Percentiles rank a stretch among this genome's conserved stretches.
Conservation (phyloP, 2,888 invertebrate genomes). For the Nowickia ferox region DNA sequence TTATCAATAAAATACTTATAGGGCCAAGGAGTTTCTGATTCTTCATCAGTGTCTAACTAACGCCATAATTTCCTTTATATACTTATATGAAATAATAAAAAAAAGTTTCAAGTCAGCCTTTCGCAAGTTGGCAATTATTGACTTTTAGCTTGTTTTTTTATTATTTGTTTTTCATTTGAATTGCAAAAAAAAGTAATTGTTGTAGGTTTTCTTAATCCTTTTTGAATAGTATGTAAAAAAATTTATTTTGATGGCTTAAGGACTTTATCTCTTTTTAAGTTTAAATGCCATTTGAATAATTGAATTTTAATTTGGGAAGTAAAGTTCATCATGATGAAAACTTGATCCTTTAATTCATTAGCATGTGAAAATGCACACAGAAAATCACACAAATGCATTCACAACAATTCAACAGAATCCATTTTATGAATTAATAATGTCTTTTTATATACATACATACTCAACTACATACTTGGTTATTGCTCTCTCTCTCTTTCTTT, state of each 20-base stretch:
- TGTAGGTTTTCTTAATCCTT: constrained; percentile 4
- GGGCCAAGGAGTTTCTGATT: constrained; percentile 14
- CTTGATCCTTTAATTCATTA: constrained; percentile 45
- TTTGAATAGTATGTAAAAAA: background rate
- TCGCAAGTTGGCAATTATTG: constrained; percentile 53
- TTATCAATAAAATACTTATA: constrained; percentile 50
- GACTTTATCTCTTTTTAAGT: constrained; percentile 46
- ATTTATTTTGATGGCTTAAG: constrained; percentile 29
- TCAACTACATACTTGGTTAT: background rate
- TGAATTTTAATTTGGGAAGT: constrained; percentile 65
- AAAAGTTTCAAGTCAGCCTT: constrained; percentile 29
- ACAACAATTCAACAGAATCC: constrained; percentile 19
- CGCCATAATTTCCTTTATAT: constrained; percentile 21
- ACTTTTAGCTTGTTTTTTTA: constrained; percentile 47
- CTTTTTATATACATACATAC: background rate
- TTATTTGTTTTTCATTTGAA: constrained; percentile 37
- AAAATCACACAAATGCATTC: background rate
- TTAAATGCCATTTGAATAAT: constrained; percentile 68
- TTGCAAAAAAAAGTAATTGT: constrained; percentile 32
- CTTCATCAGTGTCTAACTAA: constrained; percentile 13
- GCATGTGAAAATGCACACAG: background rate
- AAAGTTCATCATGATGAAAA: constrained; percentile 52
- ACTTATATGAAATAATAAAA: background rate
- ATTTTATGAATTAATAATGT: constrained; percentile 33
- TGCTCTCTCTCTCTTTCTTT: background rate